Evolutionary conservation across 2,797 vertebrate species (phyloP).

Genomic region (Borostomias antarcticus): DNA sequence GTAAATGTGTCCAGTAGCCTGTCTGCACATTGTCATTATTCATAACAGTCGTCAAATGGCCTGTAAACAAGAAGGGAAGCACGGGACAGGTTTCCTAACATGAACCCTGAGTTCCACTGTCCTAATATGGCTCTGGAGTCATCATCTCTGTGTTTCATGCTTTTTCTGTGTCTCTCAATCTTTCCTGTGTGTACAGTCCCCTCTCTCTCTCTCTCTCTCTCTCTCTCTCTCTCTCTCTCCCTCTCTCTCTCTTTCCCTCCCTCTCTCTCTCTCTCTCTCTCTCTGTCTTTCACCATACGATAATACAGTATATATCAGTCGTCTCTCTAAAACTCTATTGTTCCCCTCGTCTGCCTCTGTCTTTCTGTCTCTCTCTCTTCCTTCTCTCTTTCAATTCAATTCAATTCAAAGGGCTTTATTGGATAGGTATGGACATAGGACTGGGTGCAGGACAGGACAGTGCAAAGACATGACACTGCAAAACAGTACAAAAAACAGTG

Average conservation of each 20-base stretch:
- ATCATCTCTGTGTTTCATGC: not conserved
- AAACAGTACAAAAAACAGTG: too few relatives aligned
- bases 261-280: not conserved
- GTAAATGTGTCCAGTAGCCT: conserved; percentile 21
- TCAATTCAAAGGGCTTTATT: not conserved
- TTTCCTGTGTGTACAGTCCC: too few relatives aligned
- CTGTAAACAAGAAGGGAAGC: conserved; percentile 11
- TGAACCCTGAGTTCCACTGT: conserved; percentile 3
- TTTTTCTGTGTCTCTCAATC: not conserved
- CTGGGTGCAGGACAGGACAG: too few relatives aligned
- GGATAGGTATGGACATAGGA: too few relatives aligned
- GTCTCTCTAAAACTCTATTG: not conserved
- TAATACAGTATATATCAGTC: not conserved
- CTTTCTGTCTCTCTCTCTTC: not conserved
- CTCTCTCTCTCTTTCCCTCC: not conserved
- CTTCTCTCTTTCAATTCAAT: not conserved
- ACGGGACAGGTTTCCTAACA: too few relatives aligned
- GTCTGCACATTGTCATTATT: conserved; percentile 32
- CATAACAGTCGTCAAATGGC: conserved; percentile 18
- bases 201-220: not conserved
- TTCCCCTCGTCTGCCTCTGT: not conserved
- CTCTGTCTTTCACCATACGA: too few relatives aligned
- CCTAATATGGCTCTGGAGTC: conserved; percentile 14
- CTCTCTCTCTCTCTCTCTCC: not conserved
- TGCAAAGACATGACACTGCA: too few relatives aligned